Evolutionary conservation across 1,140 invertebrate species (phyloP), one percentile per base, ranked within the genome.

Genomic region (Temnothorax longispinosus): DNA sequence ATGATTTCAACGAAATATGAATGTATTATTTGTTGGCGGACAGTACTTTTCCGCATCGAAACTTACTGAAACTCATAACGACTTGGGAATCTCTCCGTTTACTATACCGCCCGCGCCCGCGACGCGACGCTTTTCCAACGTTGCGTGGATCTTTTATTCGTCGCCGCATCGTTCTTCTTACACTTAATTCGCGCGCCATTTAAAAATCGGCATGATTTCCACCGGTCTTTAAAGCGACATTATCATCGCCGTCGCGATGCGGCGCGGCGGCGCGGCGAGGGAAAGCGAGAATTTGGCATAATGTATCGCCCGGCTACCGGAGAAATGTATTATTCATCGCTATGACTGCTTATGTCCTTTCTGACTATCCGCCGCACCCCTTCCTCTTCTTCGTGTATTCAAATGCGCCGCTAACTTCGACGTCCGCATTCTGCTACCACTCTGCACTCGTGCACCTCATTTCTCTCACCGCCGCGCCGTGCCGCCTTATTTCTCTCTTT

Each of bases 311-410:
- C 90, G 88, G 88, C 87, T 88, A 82, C 62, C 77, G 86, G 87
- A 90, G 88, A 91, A 93, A 94, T 93, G 91, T 93, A 93, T 93
- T 93, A 94, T 94, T 93, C 93, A 92, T 91, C 90, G 91, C 81
- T 85, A 85, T 69, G 58, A 77, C 47, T 67, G 52, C 69, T 87
- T 47, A 75, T 64, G 35, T 78, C 54, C 60, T 64, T 44, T 65
- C 50, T 15, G 65, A 69, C 27, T n/a, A 32, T 75, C n/a, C 21
- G 13, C 0, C 41, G n/a, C 62, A 32, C 52, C 10, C 27, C 15
- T 38, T 44, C 47, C 38, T 27, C 18, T 47, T 50, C 54, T 11
- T 21, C 21, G 50, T 7, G 80, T 71, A 87, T 81, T 82, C 81
- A 84, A 75, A 82, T 87, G 69, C 80, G 18, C 18, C 54, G 75